Base-by-base conservation (phyloP, 2,113 vertebrate genomes). In the Neoarius graeffei region DNA sequence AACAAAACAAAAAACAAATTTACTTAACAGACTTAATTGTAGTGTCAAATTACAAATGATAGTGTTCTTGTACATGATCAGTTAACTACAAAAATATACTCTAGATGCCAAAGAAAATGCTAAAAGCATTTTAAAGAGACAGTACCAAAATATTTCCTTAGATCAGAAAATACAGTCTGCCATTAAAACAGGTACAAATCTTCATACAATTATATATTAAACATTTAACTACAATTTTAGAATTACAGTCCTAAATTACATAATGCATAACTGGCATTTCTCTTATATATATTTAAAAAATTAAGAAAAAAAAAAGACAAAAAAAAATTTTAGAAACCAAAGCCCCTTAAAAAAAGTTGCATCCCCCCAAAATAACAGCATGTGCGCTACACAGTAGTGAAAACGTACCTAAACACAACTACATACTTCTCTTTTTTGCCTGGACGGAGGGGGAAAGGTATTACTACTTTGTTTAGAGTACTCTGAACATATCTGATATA, bases 331-430 rank as follows among this genome's bases (percentile, higher is more conserved):
- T 89, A 86, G 87, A 92, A 94, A 92, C 88, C 79, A 74, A 91
- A 88, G 85, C 92, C 92, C 88, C 88, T 89, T 85, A 59, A 90
- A 94, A 93, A 42, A 42, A 42, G 42, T 42, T 42, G 42, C 42
- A 42, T 42, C 42, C 42, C 87, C 90, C 91, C 90, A 1, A 92
- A 91, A 91, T 67, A 89, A 93, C 91, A 93, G 92, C 92, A 93
- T 89, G 85, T 92, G 89, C 90, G 91, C 87, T 93, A 90, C 90
- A 92, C 91, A 90, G 92, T 91, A 94, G 93, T 92, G 85, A 94
- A 94, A 92, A 94, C 95, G 96, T 96, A 98, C 97, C 95, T 95
- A 93, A 90, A 94, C 94, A 93, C 95, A 95, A 94, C 90, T 94
- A 93, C 94, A 93, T 91, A 90, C 93, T 83, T 85, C 80, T 85